Evolutionary conservation across 1,140 invertebrate species (phyloP).

Genomic region (Drosophila prosaltans): DNA sequence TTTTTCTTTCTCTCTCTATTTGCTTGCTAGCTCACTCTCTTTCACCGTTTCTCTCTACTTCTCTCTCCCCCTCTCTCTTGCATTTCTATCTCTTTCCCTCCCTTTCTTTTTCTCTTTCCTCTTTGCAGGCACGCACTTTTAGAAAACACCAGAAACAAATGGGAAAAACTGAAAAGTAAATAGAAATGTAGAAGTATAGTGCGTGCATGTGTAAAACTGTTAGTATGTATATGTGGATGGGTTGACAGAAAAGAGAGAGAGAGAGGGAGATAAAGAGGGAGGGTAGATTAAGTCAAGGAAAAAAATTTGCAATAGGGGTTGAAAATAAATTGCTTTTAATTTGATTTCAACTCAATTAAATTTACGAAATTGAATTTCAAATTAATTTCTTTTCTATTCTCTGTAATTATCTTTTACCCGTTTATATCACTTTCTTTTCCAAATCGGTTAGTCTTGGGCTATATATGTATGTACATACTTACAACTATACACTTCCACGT

Average conservation of each 20-base stretch:
- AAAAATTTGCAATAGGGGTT: constrained; percentile 79
- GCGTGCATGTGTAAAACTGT: constrained; percentile 43
- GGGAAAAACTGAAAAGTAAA: constrained; percentile 60
- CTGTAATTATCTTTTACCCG: constrained; percentile 17
- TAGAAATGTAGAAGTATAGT: constrained; percentile 49
- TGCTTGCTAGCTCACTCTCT: background rate
- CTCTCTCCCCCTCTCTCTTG: too few relatives aligned
- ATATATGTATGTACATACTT: background rate
- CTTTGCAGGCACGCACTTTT: constrained; percentile 65
- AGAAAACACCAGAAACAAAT: constrained; percentile 57
- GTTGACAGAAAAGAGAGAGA: constrained; percentile 19
- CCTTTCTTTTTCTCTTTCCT: constrained; percentile 2
- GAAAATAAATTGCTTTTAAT: constrained; percentile 83
- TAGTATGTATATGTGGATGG: constrained; percentile 25
- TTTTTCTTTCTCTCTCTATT: constrained; percentile 16
- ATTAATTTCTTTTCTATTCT: constrained; percentile 74
- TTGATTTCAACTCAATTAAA: constrained; percentile 83
- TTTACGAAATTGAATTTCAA: constrained; percentile 82
- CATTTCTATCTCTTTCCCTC: too few relatives aligned
- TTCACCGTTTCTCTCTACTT: constrained; percentile 1
- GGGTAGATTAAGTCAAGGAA: constrained; percentile 13
- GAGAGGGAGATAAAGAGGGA: background rate
- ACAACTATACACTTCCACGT: background rate
- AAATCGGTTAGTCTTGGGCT: background rate
- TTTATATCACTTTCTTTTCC: constrained; percentile 51